phyloP scores from a whole-genome alignment of 2,113 vertebrate genomes.

The Rhinolophus ferrumequinum region DNA sequence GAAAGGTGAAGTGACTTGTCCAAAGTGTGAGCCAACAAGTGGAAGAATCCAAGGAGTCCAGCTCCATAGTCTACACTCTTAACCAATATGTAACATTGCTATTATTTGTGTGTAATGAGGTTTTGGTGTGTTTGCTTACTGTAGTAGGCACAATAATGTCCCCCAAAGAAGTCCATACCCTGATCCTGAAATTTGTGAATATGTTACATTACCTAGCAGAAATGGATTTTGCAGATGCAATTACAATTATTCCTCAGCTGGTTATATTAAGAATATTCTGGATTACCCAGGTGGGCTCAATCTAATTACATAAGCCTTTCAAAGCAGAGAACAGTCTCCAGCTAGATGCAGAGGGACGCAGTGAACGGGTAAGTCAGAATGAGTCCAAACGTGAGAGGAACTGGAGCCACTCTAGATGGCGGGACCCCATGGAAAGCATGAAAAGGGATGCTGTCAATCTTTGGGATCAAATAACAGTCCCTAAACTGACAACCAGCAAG shows the following conservation, averaged over 20 bases:
- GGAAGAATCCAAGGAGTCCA: not conserved
- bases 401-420: not conserved
- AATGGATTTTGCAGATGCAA: not conserved
- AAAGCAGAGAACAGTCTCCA: not conserved
- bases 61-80: not conserved
- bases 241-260: not conserved
- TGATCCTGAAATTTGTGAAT: not conserved
- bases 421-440: not conserved
- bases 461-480: not conserved
- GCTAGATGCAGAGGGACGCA: not conserved
- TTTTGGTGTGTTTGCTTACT: not conserved
- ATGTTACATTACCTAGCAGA: not conserved
- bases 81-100: not conserved
- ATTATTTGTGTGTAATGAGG: not conserved
- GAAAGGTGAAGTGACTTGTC: not conserved
- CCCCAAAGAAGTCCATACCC: not conserved
- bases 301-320: not conserved
- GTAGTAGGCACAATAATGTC: not conserved
- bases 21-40: not conserved
- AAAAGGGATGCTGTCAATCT: not conserved
- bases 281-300: not conserved
- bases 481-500: not conserved
- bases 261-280: not conserved
- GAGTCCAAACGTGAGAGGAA: not conserved
- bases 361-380: not conserved